A percentile compares a stretch with the other conserved stretches of the same genome.
Evolutionary conservation across 2,888 invertebrate genomes (phyloP).

Genomic region (Caenorhabditis macrosperma): DNA sequence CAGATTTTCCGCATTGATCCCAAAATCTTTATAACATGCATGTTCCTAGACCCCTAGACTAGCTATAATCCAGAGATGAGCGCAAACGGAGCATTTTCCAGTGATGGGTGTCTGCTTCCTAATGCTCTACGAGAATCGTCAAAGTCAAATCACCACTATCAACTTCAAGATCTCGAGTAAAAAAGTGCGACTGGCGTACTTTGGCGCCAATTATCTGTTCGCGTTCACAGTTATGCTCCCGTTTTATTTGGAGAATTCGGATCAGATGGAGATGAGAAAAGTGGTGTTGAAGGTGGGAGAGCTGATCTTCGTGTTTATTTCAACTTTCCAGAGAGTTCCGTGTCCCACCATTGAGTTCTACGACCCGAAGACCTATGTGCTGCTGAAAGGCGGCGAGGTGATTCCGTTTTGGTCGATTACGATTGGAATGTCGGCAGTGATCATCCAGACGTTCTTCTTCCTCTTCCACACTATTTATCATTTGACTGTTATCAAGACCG

Average conservation of each 20-base stretch:
- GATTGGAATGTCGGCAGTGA: not conserved
- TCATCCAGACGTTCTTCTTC: conserved; percentile 18
- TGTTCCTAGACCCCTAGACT: too few species aligned
- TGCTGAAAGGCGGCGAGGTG: conserved; percentile 31
- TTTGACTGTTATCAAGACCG: not conserved
- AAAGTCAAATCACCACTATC: conserved; percentile 37
- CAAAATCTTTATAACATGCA: too few species aligned
- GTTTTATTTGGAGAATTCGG: conserved; percentile 27
- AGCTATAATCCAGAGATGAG: too few species aligned
- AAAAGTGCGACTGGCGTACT: conserved; percentile 11
- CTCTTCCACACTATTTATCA: conserved; percentile 33
- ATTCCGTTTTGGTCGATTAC: conserved; percentile 29
- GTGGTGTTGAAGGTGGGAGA: conserved; percentile 15
- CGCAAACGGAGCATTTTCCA: too few species aligned
- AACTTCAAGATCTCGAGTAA: conserved; percentile 11
- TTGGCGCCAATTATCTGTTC: conserved; percentile 10
- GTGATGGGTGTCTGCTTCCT: conserved; percentile 31
- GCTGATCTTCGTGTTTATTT: not conserved
- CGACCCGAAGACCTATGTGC: conserved; percentile 30
- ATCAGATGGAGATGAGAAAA: conserved; percentile 22
- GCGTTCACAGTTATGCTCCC: conserved; percentile 12
- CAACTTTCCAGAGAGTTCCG: conserved; percentile 28
- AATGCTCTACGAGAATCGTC: conserved; percentile 44
- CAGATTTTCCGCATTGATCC: too few species aligned
- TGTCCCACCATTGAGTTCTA: conserved; percentile 50